Conservation (phyloP, 2,113 vertebrate species). For the Ailuropoda melanoleuca region DNA sequence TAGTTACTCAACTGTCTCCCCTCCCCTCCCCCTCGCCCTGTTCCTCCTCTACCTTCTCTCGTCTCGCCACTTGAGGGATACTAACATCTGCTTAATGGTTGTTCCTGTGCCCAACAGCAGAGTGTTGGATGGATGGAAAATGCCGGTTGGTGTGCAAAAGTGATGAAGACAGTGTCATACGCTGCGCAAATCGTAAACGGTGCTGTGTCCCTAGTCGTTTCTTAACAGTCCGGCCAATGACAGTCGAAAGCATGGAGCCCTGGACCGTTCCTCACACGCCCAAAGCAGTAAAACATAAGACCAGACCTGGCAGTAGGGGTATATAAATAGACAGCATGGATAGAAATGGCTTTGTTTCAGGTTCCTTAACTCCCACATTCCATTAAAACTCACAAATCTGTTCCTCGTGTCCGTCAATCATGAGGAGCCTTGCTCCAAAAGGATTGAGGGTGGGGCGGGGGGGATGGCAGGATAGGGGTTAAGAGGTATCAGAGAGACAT, state of each 20-base stretch:
- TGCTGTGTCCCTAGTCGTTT: slow-evolving; percentile 31
- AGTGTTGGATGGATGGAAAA: slow-evolving; percentile 37
- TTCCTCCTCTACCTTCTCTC: neutral
- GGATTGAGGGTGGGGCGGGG: neutral
- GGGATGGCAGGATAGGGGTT: neutral
- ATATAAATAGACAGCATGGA: neutral
- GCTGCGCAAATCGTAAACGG: slow-evolving; percentile 25
- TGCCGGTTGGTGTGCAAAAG: slow-evolving; percentile 52
- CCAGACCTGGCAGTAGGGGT: neutral
- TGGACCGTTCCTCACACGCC: neutral
- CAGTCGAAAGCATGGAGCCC: neutral
- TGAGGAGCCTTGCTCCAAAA: neutral
- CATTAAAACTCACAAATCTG: slow-evolving; percentile 45
- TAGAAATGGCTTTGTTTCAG: neutral
- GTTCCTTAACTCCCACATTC: neutral
- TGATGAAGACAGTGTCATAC: neutral
- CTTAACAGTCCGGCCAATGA: slow-evolving; percentile 9
- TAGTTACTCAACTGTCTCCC: neutral
- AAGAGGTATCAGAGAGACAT: neutral
- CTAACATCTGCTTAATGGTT: slow-evolving; percentile 14
- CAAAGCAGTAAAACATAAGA: neutral
- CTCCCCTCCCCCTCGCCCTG: no score
- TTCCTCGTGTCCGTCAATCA: slow-evolving; percentile 35
- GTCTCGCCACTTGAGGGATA: neutral
- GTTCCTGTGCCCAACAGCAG: neutral